Conservation (phyloP, 2,797 vertebrate genomes). For the Lemur catta region DNA sequence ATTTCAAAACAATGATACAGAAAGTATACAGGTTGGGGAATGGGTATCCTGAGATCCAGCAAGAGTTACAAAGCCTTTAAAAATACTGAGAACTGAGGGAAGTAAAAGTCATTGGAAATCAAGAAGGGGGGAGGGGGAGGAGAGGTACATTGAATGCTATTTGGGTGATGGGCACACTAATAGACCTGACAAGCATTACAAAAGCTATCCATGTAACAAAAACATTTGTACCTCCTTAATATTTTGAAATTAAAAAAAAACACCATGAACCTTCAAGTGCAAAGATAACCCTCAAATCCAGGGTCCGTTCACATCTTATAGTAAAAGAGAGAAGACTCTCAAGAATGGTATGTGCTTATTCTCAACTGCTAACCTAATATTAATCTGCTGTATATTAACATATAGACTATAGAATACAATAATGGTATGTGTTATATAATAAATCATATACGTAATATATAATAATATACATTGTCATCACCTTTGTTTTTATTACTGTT, state of each 20-base stretch:
- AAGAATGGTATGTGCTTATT: neutral
- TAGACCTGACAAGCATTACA: neutral
- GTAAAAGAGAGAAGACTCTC: neutral
- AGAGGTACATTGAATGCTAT: neutral
- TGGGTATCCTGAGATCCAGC: neutral
- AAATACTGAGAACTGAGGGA: neutral
- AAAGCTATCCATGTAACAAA: neutral
- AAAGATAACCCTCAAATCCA: constrained; percentile 5
- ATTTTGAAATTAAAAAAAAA: neutral
- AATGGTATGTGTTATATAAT: neutral
- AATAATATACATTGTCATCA: neutral
- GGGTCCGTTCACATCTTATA: neutral
- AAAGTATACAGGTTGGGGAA: neutral
- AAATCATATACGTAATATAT: neutral
- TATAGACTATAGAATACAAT: neutral
- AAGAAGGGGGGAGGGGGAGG: neutral
- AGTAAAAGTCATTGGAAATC: neutral
- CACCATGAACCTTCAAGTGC: neutral
- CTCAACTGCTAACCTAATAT: neutral
- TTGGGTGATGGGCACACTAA: neutral
- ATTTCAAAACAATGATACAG: constrained; percentile 25
- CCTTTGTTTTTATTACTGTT: neutral
- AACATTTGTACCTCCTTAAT: neutral
- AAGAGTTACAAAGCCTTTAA: neutral
- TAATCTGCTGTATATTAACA: neutral